Conservation (phyloP, 2,113 vertebrate species). For the Tangachromis dhanisi region DNA sequence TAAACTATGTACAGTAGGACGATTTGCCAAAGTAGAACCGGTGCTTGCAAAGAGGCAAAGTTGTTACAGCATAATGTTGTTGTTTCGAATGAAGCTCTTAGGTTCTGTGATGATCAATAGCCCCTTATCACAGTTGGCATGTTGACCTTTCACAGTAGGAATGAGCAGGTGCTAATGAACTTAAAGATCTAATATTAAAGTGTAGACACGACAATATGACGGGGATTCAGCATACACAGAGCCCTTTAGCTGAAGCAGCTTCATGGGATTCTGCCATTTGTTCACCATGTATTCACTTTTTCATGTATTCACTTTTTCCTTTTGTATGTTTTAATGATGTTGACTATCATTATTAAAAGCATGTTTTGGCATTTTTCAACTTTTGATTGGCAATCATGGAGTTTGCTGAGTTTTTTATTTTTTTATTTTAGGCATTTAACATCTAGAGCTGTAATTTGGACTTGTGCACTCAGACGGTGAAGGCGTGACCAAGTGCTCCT, state of each 20-base stretch:
- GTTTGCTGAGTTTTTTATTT: background rate
- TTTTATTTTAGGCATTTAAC: background rate
- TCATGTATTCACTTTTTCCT: background rate
- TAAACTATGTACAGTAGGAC: background rate
- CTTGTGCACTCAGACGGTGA: background rate
- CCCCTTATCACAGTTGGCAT: background rate
- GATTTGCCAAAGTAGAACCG: rapidly evolving
- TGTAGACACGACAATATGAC: background rate
- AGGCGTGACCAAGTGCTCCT: background rate
- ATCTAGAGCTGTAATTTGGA: background rate
- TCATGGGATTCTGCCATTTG: background rate
- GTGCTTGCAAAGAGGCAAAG: background rate
- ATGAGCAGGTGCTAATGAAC: background rate
- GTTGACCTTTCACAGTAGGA: background rate
- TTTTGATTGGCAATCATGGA: background rate
- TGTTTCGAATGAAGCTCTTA: background rate
- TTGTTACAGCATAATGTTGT: background rate
- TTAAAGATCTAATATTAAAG: background rate
- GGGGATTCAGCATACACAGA: background rate
- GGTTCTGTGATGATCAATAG: background rate
- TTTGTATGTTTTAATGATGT: background rate
- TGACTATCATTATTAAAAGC: background rate
- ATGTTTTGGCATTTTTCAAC: background rate
- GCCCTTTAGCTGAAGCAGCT: background rate
- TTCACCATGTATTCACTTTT: background rate